Percentiles rank a stretch among this genome's conserved stretches.
These are phyloP conservation scores for Cheilosia vernalis DNA, from an alignment of 2,888 invertebrate species.

Conservation along the genomic window DNA sequence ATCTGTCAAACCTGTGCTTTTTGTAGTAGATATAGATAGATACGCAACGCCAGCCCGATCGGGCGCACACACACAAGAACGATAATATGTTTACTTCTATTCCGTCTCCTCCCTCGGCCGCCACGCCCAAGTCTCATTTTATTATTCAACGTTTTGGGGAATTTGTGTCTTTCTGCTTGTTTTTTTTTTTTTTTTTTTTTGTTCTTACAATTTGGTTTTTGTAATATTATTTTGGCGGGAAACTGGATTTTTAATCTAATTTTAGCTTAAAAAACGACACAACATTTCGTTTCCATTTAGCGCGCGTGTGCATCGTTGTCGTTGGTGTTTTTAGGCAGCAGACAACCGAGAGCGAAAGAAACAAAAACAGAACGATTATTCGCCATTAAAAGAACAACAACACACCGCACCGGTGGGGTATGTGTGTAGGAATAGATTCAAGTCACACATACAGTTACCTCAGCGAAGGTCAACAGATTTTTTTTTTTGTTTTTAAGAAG, in stretches of 20 bases:
- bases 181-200: slow-evolving; percentile 1
- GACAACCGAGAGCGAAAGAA: slow-evolving; percentile 7
- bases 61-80: slow-evolving; percentile 10
- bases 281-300: slow-evolving; percentile 13
- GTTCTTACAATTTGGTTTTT: slow-evolving; percentile 33
- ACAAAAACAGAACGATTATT: slow-evolving; percentile 4
- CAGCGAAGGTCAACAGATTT: slow-evolving; percentile 50
- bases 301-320: slow-evolving; percentile 24
- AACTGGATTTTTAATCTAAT: slow-evolving; percentile 50
- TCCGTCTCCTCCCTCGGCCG: slow-evolving; percentile 62
- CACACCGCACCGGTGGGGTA: too few species aligned
- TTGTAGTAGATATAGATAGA: background rate
- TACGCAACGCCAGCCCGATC: background rate
- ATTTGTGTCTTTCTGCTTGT: background rate
- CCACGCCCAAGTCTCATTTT: slow-evolving; percentile 55
- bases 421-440: slow-evolving; percentile 27
- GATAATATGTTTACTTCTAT: slow-evolving; percentile 33
- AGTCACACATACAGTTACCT: slow-evolving; percentile 27
- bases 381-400: background rate
- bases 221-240: slow-evolving; percentile 52
- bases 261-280: slow-evolving; percentile 22
- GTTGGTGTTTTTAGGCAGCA: background rate
- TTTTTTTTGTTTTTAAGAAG: slow-evolving; percentile 9
- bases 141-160: background rate
- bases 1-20: slow-evolving; percentile 37